Base-by-base conservation (phyloP, 2,113 vertebrate species). In the Silurus meridionalis region DNA sequence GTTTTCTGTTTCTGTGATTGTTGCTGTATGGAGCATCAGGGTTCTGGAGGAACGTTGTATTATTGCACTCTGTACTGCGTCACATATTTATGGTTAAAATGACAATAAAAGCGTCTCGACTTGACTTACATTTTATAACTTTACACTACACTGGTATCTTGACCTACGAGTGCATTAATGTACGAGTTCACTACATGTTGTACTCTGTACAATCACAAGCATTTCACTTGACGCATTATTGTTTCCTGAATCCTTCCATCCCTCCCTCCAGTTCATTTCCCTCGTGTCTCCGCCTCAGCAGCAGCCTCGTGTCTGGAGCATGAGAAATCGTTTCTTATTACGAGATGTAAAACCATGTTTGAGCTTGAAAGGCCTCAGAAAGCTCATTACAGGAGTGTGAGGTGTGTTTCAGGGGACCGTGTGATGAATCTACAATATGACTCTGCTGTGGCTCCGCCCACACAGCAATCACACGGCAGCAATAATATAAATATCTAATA, bases 401-500 rank as follows among this genome's bases (percentile, higher is more conserved):
- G 23, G 71, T 67, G 87, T 87, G 81, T 86, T 84, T 78, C 58
- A 21, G 83, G 75, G 71, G 11, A 23, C 52, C 14, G 50, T 64
- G 85, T 88, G 83, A 84, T 86, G 60, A 78, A 90, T 90, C 80
- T 82, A 28, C 50, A 90, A 86, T 72, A 85, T 78, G 87, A 85
- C 87, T 71, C 88, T 83, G n/a, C 60, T 19, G 74, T 53, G 67
- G 67, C 63, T 66, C 23, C 63, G 71, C 37, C 83, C 53, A 67
- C 71, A 23, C 80, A 25, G 74, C 66, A 88, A 88, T 79, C 84
- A 84, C 80, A 88, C 87, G 55, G 37, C 37, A 37, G 37, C 37
- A 37, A 37, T 3, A 3, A 37, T 37, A 37, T 37, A 37, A 37
- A 37, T 37, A 37, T 37, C 37, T 37, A 37, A 37, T 37, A 37